Conservation (phyloP, 2,888 invertebrate species). For the Malthinus flaveolus region DNA sequence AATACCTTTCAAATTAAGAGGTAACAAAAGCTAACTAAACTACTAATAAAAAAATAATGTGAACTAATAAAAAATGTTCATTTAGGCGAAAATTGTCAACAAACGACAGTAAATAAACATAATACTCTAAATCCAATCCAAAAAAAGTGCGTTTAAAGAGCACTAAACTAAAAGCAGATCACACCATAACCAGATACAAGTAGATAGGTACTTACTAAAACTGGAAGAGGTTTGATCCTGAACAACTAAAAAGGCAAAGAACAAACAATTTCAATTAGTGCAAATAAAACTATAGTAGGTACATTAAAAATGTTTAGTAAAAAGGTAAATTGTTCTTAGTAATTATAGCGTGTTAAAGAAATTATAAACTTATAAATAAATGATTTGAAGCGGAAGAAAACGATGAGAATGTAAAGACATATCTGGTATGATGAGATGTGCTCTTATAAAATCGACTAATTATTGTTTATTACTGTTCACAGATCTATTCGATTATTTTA, state of each 20-base stretch:
- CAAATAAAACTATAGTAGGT: no score
- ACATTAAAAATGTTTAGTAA: slow-evolving; percentile 1
- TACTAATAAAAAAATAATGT: background rate
- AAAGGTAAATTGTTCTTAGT: slow-evolving; percentile 3
- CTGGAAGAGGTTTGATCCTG: slow-evolving; percentile 98
- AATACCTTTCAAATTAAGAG: no score
- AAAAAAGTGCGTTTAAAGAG: slow-evolving; percentile 13
- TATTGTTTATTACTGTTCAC: no score
- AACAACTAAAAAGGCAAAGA: slow-evolving; percentile 81
- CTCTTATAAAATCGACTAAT: slow-evolving; percentile 32
- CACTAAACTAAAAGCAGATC: slow-evolving; percentile 49
- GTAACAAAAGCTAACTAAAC: background rate
- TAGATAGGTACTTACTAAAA: slow-evolving; percentile 86
- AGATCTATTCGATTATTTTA: no score
- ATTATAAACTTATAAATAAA: no score
- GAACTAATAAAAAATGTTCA: no score
- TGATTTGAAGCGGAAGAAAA: background rate
- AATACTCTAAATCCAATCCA: background rate
- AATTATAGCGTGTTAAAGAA: background rate
- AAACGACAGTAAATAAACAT: background rate
- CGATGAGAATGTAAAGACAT: slow-evolving; percentile 27
- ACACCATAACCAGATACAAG: slow-evolving; percentile 49
- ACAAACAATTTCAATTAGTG: slow-evolving; percentile 45
- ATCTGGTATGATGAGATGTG: slow-evolving; percentile 51
- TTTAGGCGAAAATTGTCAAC: no score